A percentile compares a stretch with the other conserved stretches of the same genome.
phyloP scores from a whole-genome alignment of 2,113 vertebrate genomes.

The Datnioides undecimradiatus region DNA sequence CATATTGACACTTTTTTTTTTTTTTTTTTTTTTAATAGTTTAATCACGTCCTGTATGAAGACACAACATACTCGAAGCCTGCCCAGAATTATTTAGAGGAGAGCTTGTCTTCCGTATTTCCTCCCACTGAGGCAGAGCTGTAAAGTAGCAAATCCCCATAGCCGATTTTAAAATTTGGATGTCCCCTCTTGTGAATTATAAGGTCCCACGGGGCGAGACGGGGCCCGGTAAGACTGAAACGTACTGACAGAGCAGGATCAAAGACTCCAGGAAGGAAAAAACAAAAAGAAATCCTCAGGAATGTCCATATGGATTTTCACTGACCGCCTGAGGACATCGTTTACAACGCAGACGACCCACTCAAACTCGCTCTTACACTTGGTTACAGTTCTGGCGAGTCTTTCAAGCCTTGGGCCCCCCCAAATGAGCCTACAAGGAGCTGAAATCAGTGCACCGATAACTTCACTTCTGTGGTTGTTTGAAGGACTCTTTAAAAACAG shows the following conservation, averaged over 20 bases:
- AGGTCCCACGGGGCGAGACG: conserved; percentile 16
- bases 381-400: conserved; percentile 42
- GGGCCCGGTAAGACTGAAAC: conserved; percentile 6
- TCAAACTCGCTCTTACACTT: conserved; percentile 47
- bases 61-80: background rate
- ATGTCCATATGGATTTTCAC: conserved; percentile 73
- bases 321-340: conserved; percentile 57
- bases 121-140: background rate
- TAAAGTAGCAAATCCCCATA: conserved; percentile 6
- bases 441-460: conserved; percentile 17
- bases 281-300: conserved; percentile 17
- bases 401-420: conserved; percentile 56
- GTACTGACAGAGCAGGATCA: conserved; percentile 57
- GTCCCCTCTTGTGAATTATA: background rate
- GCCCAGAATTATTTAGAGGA: background rate
- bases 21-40: too few relatives aligned
- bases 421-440: conserved; percentile 46
- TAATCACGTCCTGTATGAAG: background rate
- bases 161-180: background rate
- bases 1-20: background rate
- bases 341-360: conserved; percentile 56
- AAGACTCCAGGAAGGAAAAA: conserved; percentile 29
- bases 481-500: conserved; percentile 40
- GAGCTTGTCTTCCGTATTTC: background rate
- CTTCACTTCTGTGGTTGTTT: background rate